A percentile compares a stretch with the other conserved stretches of the same genome.
Conservation (phyloP, 2,113 vertebrate species). For the Columba livia region DNA sequence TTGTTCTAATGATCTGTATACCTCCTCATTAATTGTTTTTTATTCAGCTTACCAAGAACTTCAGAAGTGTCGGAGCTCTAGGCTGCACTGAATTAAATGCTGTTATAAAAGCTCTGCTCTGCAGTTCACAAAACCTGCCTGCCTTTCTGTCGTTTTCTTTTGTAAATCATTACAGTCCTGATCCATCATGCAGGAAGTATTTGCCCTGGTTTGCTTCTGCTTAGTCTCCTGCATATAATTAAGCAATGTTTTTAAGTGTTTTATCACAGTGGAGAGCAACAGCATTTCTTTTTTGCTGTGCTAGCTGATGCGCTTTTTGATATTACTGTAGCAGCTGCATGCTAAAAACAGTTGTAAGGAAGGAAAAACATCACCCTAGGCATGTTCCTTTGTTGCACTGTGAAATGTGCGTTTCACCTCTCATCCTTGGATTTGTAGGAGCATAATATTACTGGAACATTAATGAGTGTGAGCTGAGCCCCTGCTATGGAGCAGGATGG, state of each 20-base stretch:
- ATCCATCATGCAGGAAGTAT: constrained; percentile 7
- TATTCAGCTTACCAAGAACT: neutral
- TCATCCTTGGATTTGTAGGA: neutral
- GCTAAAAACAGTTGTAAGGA: constrained; percentile 43
- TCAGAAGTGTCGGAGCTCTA: neutral
- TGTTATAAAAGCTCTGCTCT: neutral
- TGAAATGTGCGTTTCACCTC: neutral
- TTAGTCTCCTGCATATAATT: constrained; percentile 39
- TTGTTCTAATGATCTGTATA: neutral
- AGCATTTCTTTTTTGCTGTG: constrained; percentile 17
- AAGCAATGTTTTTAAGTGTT: constrained; percentile 25
- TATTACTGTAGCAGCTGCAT: constrained; percentile 38
- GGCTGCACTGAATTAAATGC: neutral
- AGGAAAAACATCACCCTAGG: constrained; percentile 24
- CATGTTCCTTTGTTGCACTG: neutral
- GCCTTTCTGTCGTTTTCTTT: neutral
- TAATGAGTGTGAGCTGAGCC: neutral
- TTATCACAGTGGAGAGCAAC: constrained; percentile 27
- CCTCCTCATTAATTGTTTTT: neutral
- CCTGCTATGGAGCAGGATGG: neutral
- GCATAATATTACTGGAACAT: neutral
- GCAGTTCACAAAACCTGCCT: neutral
- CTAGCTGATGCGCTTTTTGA: constrained; percentile 49
- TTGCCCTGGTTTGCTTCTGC: constrained; percentile 19
- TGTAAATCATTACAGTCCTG: neutral